phyloP scores from a whole-genome alignment of 2,797 vertebrate species.

The Myotis daubentonii region DNA sequence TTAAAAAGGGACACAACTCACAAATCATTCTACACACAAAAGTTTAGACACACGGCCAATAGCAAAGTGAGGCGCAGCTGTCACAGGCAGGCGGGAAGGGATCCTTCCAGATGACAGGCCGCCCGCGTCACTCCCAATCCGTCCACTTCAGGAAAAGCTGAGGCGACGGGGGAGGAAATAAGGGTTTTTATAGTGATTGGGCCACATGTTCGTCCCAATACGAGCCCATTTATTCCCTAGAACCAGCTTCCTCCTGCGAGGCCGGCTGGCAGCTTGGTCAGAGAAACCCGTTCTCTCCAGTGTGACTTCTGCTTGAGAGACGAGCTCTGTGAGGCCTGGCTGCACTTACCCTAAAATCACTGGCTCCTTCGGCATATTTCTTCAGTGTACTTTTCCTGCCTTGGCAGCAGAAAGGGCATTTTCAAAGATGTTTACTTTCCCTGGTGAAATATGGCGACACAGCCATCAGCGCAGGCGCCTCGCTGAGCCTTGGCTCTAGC shows the following conservation, averaged over 20 bases:
- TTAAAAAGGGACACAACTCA: background rate
- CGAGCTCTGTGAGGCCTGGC: background rate
- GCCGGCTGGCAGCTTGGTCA: background rate
- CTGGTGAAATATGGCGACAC: fast-evolving
- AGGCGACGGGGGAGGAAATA: background rate
- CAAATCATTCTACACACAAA: background rate
- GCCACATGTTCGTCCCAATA: background rate
- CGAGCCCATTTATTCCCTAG: background rate
- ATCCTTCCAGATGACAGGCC: background rate
- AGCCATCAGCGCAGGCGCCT: fast-evolving
- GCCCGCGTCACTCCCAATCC: background rate
- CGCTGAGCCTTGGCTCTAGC: background rate
- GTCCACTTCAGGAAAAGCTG: background rate
- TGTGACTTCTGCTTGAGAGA: background rate
- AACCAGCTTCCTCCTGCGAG: background rate
- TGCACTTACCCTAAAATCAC: background rate
- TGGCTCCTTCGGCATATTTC: background rate
- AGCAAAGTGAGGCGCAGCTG: background rate
- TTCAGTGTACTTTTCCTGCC: background rate
- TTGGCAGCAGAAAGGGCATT: background rate
- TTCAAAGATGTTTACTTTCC: background rate
- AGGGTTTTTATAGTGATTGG: background rate
- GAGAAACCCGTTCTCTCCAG: background rate
- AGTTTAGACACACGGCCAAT: background rate
- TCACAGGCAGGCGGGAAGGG: background rate